Evolutionary conservation across 2,888 invertebrate genomes (phyloP).

Genomic region (Ormyrus nitidulus): DNA sequence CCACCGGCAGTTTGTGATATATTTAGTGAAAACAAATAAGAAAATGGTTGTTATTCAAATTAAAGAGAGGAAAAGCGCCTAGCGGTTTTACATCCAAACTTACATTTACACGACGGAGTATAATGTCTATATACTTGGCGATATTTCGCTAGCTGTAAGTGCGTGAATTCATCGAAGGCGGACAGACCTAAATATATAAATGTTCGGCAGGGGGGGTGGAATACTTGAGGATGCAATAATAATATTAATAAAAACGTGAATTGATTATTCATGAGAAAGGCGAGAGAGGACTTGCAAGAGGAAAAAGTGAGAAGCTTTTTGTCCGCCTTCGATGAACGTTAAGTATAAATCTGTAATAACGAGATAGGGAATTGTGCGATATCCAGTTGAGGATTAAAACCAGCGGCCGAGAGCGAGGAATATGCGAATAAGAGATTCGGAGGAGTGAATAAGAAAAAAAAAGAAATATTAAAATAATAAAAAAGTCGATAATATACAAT

Average conservation of each 20-base stretch:
- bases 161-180: slow-evolving; percentile 40
- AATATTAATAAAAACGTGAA: slow-evolving; percentile 23
- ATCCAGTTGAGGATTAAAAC: slow-evolving; percentile 47
- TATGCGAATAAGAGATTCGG: slow-evolving; percentile 12
- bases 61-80: slow-evolving; percentile 67
- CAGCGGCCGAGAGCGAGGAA: slow-evolving; percentile 29
- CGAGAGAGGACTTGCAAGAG: not conserved
- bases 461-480: slow-evolving; percentile 55
- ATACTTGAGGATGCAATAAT: slow-evolving; percentile 43
- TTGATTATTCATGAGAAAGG: not conserved
- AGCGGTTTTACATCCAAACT: slow-evolving; percentile 71
- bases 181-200: not conserved
- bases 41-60: slow-evolving; percentile 71
- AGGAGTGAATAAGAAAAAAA: slow-evolving; percentile 50
- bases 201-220: not conserved
- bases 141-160: slow-evolving; percentile 45
- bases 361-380: slow-evolving; percentile 41
- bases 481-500: slow-evolving; percentile 54
- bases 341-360: slow-evolving; percentile 46
- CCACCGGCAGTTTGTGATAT: slow-evolving; percentile 75
- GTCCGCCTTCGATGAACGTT: slow-evolving; percentile 40
- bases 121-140: slow-evolving; percentile 38
- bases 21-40: slow-evolving; percentile 72
- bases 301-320: slow-evolving; percentile 2
- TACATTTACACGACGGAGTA: slow-evolving; percentile 38